Evolutionary conservation across 2,888 invertebrate genomes (phyloP).

Genomic region (Hirudinaria manillensis): DNA sequence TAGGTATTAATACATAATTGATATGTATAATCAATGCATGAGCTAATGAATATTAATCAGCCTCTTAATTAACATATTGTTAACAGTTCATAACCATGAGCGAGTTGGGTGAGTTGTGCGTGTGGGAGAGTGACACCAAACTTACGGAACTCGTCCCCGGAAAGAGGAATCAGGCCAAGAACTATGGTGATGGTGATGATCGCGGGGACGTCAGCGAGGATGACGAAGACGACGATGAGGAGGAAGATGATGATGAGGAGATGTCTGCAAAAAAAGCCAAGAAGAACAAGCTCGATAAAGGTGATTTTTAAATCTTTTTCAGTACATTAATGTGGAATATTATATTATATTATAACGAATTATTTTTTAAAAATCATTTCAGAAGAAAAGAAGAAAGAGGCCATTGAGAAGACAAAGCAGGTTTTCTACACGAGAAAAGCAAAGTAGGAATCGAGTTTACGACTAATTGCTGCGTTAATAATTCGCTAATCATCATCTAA

Average conservation of each 20-base stretch:
- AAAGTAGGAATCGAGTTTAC: not conserved
- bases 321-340: no score
- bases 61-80: no score
- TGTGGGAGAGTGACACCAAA: slow-evolving; percentile 79
- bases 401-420: slow-evolving; percentile 10
- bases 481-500: no score
- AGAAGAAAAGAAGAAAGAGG: not conserved
- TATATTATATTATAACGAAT: no score
- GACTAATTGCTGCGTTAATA: no score
- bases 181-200: slow-evolving; percentile 44
- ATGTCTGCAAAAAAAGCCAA: not conserved
- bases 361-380: no score
- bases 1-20: no score
- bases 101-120: slow-evolving; percentile 65
- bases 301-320: not conserved
- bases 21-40: no score
- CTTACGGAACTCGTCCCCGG: slow-evolving; percentile 63
- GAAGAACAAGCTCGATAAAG: slow-evolving; percentile 17
- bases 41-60: no score
- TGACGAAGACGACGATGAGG: slow-evolving; percentile 42
- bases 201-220: slow-evolving; percentile 36
- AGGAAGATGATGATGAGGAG: slow-evolving; percentile 19
- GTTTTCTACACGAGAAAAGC: not conserved
- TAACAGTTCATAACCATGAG: slow-evolving; percentile 28
- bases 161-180: slow-evolving; percentile 40